phyloP scores from a whole-genome alignment of 2,888 invertebrate species.

The Osmoderma eremita region DNA sequence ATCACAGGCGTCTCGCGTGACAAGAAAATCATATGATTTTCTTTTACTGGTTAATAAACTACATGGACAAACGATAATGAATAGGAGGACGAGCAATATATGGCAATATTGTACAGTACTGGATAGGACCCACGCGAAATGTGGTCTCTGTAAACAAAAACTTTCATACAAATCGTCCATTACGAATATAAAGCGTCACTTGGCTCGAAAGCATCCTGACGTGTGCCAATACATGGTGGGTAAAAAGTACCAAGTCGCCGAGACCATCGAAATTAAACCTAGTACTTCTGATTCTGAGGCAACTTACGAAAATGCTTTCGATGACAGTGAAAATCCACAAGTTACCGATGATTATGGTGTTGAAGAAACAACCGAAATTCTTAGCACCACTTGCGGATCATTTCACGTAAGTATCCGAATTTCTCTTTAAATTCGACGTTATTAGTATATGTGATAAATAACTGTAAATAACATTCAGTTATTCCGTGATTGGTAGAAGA shows the following conservation, averaged over 20 bases:
- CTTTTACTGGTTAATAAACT: background rate
- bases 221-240: slow-evolving; percentile 15
- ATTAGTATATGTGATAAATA: background rate
- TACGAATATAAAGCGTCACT: slow-evolving; percentile 33
- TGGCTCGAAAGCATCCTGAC: slow-evolving; percentile 26
- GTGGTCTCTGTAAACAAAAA: slow-evolving; percentile 21
- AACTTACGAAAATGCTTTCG: slow-evolving; percentile 1
- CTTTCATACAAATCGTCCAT: slow-evolving; percentile 32
- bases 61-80: background rate
- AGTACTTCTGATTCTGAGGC: slow-evolving; percentile 17
- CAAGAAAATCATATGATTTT: slow-evolving; percentile 35
- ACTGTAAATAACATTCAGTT: background rate
- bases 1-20: slow-evolving; percentile 25
- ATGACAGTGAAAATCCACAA: slow-evolving; percentile 7
- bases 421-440: background rate
- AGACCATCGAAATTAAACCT: slow-evolving; percentile 32
- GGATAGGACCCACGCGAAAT: slow-evolving; percentile 14
- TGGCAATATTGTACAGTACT: slow-evolving; percentile 33
- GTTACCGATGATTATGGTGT: background rate
- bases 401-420: slow-evolving; percentile 19
- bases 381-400: slow-evolving; percentile 15
- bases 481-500: too few species aligned
- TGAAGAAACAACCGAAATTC: background rate
- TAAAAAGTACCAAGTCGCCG: slow-evolving; percentile 6
- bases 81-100: slow-evolving; percentile 19